These are phyloP conservation scores for Herpetotheres cachinnans DNA, from an alignment of 2,113 vertebrate genomes.

Conservation along the genomic window DNA sequence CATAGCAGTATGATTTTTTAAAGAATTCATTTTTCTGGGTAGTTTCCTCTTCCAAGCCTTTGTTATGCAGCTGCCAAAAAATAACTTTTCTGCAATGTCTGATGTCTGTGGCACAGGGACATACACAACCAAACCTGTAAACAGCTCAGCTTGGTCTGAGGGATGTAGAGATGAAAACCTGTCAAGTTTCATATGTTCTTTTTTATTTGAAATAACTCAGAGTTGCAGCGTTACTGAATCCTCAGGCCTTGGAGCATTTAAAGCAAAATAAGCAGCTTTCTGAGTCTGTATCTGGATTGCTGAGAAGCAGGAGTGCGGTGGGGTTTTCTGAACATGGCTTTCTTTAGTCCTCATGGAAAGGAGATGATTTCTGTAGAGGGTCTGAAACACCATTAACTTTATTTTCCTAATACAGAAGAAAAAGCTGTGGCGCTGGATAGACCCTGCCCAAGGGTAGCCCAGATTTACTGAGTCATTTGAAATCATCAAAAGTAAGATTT, in stretches of 20 bases:
- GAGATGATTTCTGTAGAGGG: neutral
- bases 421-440: neutral
- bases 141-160: neutral
- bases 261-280: neutral
- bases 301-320: rapidly evolving
- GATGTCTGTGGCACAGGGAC: neutral
- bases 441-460: neutral
- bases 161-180: neutral
- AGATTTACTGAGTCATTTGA: neutral
- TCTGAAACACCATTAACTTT: neutral
- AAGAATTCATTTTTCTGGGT: neutral
- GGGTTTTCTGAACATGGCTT: neutral
- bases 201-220: neutral
- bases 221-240: neutral
- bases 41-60: neutral
- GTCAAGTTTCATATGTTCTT: neutral
- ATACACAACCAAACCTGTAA: neutral
- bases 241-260: neutral
- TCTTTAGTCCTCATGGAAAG: neutral
- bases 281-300: neutral
- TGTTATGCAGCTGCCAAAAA: neutral
- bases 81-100: neutral
- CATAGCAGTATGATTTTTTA: neutral
- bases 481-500: neutral
- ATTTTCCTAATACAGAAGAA: neutral